Percentiles rank a stretch among this genome's conserved stretches.
These are phyloP conservation scores for Clistopyga incitator DNA, from an alignment of 2,888 invertebrate species.

Conservation along the genomic window DNA sequence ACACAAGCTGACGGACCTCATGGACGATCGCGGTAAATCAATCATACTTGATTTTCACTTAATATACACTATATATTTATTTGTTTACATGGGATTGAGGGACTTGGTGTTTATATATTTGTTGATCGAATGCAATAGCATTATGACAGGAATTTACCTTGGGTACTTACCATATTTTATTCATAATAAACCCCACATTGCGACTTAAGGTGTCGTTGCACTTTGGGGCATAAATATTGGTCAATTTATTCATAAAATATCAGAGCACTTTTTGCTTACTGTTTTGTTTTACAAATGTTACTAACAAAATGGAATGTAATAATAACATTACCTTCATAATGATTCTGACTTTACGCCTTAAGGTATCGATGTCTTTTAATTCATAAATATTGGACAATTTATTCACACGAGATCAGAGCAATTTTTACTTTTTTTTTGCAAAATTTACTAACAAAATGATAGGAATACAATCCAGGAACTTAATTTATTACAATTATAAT, in stretches of 20 bases:
- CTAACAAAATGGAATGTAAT: background rate
- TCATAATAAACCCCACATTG: too few species aligned
- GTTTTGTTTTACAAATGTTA: background rate
- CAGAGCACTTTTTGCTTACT: background rate
- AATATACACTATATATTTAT: background rate
- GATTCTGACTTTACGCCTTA: too few species aligned
- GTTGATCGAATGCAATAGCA: too few species aligned
- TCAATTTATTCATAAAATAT: background rate
- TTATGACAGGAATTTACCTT: too few species aligned
- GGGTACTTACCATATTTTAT: too few species aligned
- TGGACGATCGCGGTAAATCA: constrained; percentile 47
- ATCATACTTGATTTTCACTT: constrained; percentile 10
- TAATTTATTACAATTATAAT: background rate
- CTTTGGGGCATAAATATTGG: too few species aligned
- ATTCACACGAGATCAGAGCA: background rate
- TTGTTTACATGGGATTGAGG: background rate
- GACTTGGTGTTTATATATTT: background rate
- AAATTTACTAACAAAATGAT: background rate
- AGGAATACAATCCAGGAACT: background rate
- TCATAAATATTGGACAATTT: too few species aligned
- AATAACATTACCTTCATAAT: too few species aligned
- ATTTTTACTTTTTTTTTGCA: background rate
- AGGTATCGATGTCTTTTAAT: too few species aligned
- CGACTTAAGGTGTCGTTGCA: too few species aligned
- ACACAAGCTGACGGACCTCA: constrained; percentile 37